Conservation (phyloP, 1,140 invertebrate genomes). For the Amyelois transitella region DNA sequence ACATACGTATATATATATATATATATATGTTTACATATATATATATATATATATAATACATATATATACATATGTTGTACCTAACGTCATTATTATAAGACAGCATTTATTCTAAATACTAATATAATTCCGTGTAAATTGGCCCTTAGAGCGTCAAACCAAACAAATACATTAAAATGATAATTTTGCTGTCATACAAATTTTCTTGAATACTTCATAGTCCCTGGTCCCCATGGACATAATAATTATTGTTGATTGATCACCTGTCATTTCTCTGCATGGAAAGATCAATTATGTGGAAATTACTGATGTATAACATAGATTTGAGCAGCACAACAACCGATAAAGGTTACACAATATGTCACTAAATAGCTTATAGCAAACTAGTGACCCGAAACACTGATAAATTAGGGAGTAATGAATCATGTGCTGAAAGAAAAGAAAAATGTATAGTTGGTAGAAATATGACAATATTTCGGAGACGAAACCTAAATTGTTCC, state of each 20-base stretch:
- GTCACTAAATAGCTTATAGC: not conserved
- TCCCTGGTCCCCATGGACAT: not conserved
- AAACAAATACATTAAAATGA: too few species aligned
- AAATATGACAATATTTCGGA: not conserved
- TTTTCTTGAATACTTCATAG: not conserved
- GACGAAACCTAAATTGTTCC: not conserved
- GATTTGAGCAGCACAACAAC: conserved; percentile 2
- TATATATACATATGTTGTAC: too few species aligned
- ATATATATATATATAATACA: too few species aligned
- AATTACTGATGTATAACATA: conserved; percentile 7
- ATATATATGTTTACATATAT: too few species aligned
- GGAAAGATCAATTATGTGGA: conserved; percentile 7
- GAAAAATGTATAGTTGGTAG: not conserved
- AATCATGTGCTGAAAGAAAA: not conserved
- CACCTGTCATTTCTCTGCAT: not conserved
- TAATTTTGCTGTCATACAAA: not conserved
- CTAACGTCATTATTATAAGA: too few species aligned
- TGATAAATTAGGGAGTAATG: conserved; percentile 1
- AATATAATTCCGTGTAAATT: too few species aligned
- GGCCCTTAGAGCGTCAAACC: too few species aligned
- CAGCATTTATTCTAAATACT: too few species aligned
- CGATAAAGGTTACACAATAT: conserved; percentile 8
- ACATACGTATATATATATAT: too few species aligned
- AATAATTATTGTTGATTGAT: conserved; percentile 9
- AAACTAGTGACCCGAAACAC: conserved; percentile 6